phyloP scores from a whole-genome alignment of 2,888 invertebrate genomes.

The Leucoma salicis region DNA sequence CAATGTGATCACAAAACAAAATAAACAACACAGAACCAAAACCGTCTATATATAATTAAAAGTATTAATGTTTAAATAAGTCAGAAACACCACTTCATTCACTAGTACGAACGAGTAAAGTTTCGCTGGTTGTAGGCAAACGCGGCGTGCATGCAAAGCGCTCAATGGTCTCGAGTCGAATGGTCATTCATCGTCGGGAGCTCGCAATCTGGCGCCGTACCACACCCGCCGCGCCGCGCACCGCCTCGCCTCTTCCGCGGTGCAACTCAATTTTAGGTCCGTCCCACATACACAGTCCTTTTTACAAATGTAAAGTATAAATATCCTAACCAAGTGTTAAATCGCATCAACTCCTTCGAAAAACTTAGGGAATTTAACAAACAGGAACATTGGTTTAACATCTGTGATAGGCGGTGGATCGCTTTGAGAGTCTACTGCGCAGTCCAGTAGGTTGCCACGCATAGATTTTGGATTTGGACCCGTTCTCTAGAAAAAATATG shows the following conservation, averaged over 20 bases:
- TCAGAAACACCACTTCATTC: slow-evolving; percentile 67
- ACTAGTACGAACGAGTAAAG: slow-evolving; percentile 65
- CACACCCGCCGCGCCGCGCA: slow-evolving; percentile 16
- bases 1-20: slow-evolving; percentile 69
- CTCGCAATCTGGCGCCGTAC: slow-evolving; percentile 17
- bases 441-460: too few species aligned
- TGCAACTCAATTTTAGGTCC: slow-evolving; percentile 44
- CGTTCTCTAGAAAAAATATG: too few species aligned
- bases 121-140: slow-evolving; percentile 51
- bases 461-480: too few species aligned
- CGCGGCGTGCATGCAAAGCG: slow-evolving; percentile 53
- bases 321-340: too few species aligned
- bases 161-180: slow-evolving; percentile 63
- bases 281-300: too few species aligned
- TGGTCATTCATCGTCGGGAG: slow-evolving; percentile 34
- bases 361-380: too few species aligned
- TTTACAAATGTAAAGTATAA: too few species aligned
- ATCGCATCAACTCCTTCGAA: too few species aligned
- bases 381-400: too few species aligned
- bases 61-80: slow-evolving; percentile 50
- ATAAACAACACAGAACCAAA: slow-evolving; percentile 72
- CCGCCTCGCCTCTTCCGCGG: slow-evolving; percentile 42
- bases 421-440: too few species aligned
- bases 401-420: too few species aligned
- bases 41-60: slow-evolving; percentile 57